Evolutionary conservation across 1,140 invertebrate species (phyloP), one percentile per base, ranked within the genome.

Genomic region (Saccostrea cuccullata): DNA sequence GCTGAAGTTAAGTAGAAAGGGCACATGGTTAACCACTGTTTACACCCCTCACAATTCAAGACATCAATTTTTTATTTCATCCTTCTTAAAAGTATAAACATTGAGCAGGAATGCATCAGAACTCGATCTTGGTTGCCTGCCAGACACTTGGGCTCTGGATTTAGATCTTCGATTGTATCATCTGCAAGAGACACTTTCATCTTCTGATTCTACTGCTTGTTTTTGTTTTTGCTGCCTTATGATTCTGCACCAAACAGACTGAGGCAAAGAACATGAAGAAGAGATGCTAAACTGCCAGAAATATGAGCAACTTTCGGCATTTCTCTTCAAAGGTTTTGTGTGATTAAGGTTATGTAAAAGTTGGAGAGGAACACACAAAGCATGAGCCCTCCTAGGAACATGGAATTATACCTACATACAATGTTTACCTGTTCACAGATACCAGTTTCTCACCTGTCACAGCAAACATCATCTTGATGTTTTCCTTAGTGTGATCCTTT

Each of bases 71-170:
- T 77, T 30, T 77, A 77, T 30, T 30, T 77, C 70, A 77, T 77
- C 70, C 70, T 77, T 77, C 23, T 77, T 77, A 77, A 77, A 77
- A 30, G 70, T 77, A 77, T 77, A 77, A 77, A 77, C 70, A 77
- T 77, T 30, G 70, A 77, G 15, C 26, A 77, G 70, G 70, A 77
- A 77, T 77, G 70, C 70, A 77, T 77, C 30, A 64, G 70, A 36
- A 30, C 30, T 26, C 15, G 70, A 77, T 77, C 30, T 77, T 36
- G 70, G 70, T 15, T 26, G 11, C 26, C 26, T 77, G 70, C 70
- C 70, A 77, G 70, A 17, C 70, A 64, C 30, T 77, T 36, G 13
- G 70, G 70, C 23, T 77, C 70, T 77, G 70, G 70, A 36, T 77
- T 77, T 26, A 77, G 70, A 36, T 77, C 70, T 77, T 77, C 70